Evolutionary conservation across 1,140 invertebrate species (phyloP), one percentile per base, ranked within the genome.

Genomic region (Zaprionus kolodkinae): DNA sequence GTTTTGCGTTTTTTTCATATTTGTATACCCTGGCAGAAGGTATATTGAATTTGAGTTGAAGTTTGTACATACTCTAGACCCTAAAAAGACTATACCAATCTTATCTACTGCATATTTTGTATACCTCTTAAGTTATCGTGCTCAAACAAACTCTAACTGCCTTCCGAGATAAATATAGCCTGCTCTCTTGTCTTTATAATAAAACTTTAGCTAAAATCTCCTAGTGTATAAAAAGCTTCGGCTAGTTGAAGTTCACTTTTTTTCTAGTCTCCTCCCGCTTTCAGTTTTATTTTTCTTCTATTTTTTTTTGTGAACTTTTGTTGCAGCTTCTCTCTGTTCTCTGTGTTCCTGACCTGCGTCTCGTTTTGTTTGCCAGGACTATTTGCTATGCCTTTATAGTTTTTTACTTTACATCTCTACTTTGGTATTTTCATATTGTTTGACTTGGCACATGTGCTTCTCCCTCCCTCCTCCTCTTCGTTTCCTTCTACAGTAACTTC

Each of bases 301-400:
- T 17, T 60, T 15, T 62, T 17, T 30, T 11, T 55, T 4, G 21
- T 55, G 27, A 27, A 55, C 27, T 36, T 64, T 36, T 64, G 12
- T 33, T 54, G 27, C n/a, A 55, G 25, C 60, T 57, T 65, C 35
- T 21, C 21, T 21, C 21, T 21, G 21, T 21, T 21, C 21, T 25
- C 45, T 70, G 21, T 70, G 27, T 40, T 60, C 60, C 63, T 78
- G 74, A 52, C 62, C 64, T 50, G 72, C 50, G 63, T 56, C 45
- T 33, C 50, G 33, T 64, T 36, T 69, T 81, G 55, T 73, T 80
- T 81, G 69, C 52, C 21, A 40, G 61, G 52, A 77, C 78, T 84
- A 64, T 84, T 83, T 83, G 77, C 76, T 21, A 13, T 67, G 61
- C 62, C 81, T 76, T 76, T 77, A 79, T 76, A 76, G 81, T 79